Conservation (phyloP, 2,888 invertebrate species). For the Euclidia mi region DNA sequence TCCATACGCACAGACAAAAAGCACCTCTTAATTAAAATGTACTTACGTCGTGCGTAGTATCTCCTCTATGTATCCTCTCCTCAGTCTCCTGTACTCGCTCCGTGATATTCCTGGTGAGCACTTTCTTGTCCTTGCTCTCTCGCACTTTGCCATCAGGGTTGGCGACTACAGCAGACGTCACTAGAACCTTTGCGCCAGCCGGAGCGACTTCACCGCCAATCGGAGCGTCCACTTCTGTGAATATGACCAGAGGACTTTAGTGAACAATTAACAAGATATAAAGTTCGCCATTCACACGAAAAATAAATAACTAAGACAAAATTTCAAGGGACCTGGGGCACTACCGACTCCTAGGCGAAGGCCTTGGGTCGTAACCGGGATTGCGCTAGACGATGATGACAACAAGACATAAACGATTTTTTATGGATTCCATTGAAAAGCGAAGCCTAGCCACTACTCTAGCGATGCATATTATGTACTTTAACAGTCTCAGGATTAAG, state of each 20-base stretch:
- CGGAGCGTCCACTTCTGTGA: slow-evolving; percentile 69
- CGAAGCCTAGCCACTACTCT: too few relatives aligned
- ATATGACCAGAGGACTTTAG: not conserved
- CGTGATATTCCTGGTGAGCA: slow-evolving; percentile 95
- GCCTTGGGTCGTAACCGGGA: too few relatives aligned
- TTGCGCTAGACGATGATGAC: too few relatives aligned
- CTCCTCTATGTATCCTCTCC: slow-evolving; percentile 95
- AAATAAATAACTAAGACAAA: too few relatives aligned
- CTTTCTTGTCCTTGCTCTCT: slow-evolving; percentile 94
- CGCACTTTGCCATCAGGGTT: slow-evolving; percentile 94
- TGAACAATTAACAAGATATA: too few relatives aligned
- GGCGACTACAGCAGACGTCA: slow-evolving; percentile 87
- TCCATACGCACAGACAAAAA: not conserved
- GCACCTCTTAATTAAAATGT: not conserved
- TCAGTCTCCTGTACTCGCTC: slow-evolving; percentile 96
- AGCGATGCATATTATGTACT: too few relatives aligned
- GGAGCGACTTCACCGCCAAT: slow-evolving; percentile 71
- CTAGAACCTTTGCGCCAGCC: slow-evolving; percentile 77
- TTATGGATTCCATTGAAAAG: too few relatives aligned
- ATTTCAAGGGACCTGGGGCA: too few relatives aligned
- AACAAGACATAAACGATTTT: too few relatives aligned
- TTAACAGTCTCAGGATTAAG: too few relatives aligned
- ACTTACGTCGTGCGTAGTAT: slow-evolving; percentile 96
- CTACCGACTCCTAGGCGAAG: too few relatives aligned
- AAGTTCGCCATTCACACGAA: too few relatives aligned